Conservation (phyloP, 2,113 vertebrate genomes). For the Parus major region DNA sequence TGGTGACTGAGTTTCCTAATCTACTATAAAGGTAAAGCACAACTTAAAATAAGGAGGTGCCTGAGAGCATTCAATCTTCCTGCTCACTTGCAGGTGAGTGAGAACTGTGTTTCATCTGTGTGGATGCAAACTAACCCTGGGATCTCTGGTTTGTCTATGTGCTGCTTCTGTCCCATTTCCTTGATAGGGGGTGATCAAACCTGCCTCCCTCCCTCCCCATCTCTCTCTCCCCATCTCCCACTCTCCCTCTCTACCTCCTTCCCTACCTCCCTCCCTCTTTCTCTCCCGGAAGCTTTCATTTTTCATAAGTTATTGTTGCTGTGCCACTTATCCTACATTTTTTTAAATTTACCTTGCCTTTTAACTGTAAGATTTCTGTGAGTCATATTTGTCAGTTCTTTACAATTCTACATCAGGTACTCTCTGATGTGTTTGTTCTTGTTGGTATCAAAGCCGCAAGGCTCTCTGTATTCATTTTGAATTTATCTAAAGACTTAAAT, state of each 20-base stretch:
- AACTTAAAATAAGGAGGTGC: not conserved
- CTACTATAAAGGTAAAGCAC: not conserved
- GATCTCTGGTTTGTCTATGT: not conserved
- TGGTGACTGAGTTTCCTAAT: not conserved
- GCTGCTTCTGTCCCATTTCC: not conserved
- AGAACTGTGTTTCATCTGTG: not conserved
- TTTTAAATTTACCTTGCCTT: not conserved
- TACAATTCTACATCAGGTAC: not conserved
- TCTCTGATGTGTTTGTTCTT: conserved; percentile 35
- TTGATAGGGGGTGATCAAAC: not conserved
- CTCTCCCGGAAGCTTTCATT: not conserved
- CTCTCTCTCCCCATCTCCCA: not conserved
- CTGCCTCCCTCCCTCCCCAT: not conserved
- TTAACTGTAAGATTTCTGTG: conserved; percentile 3
- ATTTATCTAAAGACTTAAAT: conserved; percentile 18
- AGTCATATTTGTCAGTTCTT: not conserved
- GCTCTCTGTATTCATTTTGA: conserved; percentile 25
- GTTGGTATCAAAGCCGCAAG: conserved; percentile 22
- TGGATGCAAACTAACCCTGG: not conserved
- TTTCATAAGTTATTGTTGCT: not conserved
- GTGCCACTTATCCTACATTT: not conserved
- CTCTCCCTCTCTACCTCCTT: accelerated
- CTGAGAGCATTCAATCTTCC: not conserved
- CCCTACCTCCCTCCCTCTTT: not conserved
- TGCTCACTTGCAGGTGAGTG: accelerated